Percentiles rank a stretch among this genome's conserved stretches.
Evolutionary conservation across 2,113 vertebrate species (phyloP).

Genomic region (Mixornis gularis): DNA sequence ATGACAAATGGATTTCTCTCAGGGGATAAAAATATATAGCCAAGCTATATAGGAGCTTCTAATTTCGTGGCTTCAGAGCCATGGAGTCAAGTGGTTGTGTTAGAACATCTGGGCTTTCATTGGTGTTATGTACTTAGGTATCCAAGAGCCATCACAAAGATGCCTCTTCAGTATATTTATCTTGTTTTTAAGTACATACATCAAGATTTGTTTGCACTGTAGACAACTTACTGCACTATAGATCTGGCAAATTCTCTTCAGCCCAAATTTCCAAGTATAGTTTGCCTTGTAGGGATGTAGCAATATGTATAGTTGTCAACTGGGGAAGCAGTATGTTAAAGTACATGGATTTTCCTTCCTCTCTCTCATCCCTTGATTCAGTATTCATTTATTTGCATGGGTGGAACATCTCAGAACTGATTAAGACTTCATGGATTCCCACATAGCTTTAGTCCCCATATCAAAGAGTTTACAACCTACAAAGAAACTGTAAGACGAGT

Average conservation of each 20-base stretch:
- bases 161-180: neutral
- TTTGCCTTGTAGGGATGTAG: neutral
- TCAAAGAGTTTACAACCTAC: conserved; percentile 3
- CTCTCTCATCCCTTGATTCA: neutral
- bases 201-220: neutral
- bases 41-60: neutral
- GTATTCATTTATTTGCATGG: conserved; percentile 34
- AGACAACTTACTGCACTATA: neutral
- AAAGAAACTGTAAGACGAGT: neutral
- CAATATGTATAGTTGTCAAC: neutral
- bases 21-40: neutral
- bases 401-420: neutral
- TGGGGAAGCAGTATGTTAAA: neutral
- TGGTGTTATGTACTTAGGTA: neutral
- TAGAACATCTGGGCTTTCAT: neutral
- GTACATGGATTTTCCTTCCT: neutral
- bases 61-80: neutral
- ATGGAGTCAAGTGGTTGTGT: neutral
- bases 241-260: neutral
- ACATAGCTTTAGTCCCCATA: neutral
- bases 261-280: neutral
- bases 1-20: neutral
- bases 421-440: neutral
- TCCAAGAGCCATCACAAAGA: neutral
- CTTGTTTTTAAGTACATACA: neutral